Percentiles rank a stretch among this genome's conserved stretches.
These are phyloP conservation scores for Holothuria scabra DNA, from an alignment of 53 echinoderm and acorn worm genomes.

Conservation along the genomic window DNA sequence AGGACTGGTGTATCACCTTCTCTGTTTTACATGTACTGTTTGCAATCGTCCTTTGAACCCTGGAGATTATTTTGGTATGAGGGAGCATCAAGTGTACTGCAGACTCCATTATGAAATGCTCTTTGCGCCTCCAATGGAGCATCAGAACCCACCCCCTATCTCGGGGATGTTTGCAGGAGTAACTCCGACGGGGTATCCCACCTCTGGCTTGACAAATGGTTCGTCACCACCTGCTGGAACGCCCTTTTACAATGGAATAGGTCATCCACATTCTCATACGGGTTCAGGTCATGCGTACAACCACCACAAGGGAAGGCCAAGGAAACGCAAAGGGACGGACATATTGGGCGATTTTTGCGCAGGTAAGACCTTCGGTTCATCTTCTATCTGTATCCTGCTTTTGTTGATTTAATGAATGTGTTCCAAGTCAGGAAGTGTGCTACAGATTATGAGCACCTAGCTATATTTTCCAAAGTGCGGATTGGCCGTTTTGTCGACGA, in stretches of 20 bases:
- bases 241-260: slow-evolving; percentile 82
- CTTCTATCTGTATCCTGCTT: too few relatives aligned
- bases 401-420: too few relatives aligned
- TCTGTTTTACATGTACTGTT: slow-evolving; percentile 85
- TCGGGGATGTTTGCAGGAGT: slow-evolving; percentile 36
- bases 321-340: slow-evolving; percentile 85
- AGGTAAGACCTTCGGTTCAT: slow-evolving; percentile 59
- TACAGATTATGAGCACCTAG: too few relatives aligned
- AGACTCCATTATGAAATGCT: slow-evolving; percentile 93
- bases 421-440: too few relatives aligned
- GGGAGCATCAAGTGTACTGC: slow-evolving; percentile 88
- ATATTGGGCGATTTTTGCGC: slow-evolving; percentile 72
- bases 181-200: slow-evolving; percentile 52
- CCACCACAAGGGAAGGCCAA: slow-evolving; percentile 92
- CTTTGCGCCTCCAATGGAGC: slow-evolving; percentile 38
- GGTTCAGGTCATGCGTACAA: slow-evolving; percentile 12
- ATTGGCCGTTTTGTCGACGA: too few relatives aligned
- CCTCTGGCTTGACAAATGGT: slow-evolving; percentile 53
- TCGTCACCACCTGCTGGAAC: slow-evolving; percentile 65
- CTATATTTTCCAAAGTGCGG: too few relatives aligned
- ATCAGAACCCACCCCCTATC: slow-evolving; percentile 46
- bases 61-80: slow-evolving; percentile 97
- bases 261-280: slow-evolving; percentile 40
- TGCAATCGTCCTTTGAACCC: slow-evolving; percentile 81
- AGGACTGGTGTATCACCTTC: slow-evolving; percentile 84